Conservation (phyloP, 1,140 invertebrate genomes). For the Lasioglossum albipes region DNA sequence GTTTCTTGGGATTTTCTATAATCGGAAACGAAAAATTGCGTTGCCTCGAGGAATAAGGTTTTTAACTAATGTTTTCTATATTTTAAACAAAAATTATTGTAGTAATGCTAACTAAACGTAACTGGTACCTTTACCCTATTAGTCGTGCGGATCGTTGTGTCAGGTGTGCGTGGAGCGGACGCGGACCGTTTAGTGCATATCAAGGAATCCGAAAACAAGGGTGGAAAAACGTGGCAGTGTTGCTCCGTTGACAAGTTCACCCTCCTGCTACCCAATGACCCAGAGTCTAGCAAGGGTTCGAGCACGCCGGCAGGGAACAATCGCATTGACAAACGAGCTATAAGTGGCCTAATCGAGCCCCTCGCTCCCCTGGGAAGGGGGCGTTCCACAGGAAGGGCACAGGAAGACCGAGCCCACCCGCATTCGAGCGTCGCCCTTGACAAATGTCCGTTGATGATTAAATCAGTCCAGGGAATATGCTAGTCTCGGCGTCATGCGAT, state of each 20-base stretch:
- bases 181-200: background rate
- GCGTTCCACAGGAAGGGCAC: constrained; percentile 10
- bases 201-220: background rate
- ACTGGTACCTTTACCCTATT: too few species aligned
- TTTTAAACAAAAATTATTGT: too few species aligned
- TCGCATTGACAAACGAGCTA: constrained; percentile 53
- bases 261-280: background rate
- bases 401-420: constrained; percentile 42
- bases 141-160: too few species aligned
- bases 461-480: constrained; percentile 55
- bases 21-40: too few species aligned
- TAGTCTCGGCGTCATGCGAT: constrained; percentile 18
- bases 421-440: constrained; percentile 53
- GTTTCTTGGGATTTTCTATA: too few species aligned
- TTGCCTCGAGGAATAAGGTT: too few species aligned
- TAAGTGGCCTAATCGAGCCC: constrained; percentile 41
- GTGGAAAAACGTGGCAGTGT: background rate
- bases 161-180: too few species aligned
- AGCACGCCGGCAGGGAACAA: constrained; percentile 20
- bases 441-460: constrained; percentile 58
- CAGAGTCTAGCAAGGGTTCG: background rate
- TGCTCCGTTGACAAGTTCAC: background rate
- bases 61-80: too few species aligned
- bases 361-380: background rate
- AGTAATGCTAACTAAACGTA: too few species aligned